Evolutionary conservation across 2,113 vertebrate genomes (phyloP).

Genomic region (Gorsachius goisagi): DNA sequence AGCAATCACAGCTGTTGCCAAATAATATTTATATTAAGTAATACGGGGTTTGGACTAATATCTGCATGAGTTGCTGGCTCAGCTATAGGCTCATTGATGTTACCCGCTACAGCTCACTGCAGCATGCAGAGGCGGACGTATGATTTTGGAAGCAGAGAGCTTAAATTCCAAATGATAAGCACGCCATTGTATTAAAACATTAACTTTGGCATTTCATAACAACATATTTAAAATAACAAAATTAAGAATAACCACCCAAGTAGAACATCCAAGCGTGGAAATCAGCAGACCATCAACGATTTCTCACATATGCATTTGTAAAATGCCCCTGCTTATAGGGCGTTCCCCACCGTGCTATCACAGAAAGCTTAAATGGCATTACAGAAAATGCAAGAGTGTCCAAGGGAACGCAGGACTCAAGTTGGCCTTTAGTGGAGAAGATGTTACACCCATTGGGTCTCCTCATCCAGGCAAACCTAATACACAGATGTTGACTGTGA

Average conservation of each 20-base stretch:
- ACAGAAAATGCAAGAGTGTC: neutral
- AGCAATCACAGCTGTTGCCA: neutral
- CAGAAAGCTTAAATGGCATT: neutral
- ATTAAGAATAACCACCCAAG: neutral
- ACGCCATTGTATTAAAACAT: neutral
- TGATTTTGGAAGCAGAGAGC: neutral
- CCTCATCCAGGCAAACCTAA: neutral
- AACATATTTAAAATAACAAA: neutral
- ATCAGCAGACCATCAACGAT: neutral
- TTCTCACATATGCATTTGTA: neutral
- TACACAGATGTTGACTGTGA: neutral
- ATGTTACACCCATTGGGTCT: rapidly evolving
- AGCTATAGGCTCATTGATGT: neutral
- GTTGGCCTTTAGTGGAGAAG: neutral
- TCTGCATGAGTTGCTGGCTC: neutral
- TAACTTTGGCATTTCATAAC: conserved; percentile 56
- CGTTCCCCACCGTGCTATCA: neutral
- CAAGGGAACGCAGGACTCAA: neutral
- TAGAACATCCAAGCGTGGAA: neutral
- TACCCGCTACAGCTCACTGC: neutral
- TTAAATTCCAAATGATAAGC: neutral
- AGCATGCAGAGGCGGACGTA: neutral
- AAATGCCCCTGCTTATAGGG: neutral
- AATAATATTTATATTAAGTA: neutral
- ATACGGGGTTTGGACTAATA: neutral